Base-by-base conservation (phyloP, 2,797 vertebrate genomes). In the Acanthurus leucopareius region DNA sequence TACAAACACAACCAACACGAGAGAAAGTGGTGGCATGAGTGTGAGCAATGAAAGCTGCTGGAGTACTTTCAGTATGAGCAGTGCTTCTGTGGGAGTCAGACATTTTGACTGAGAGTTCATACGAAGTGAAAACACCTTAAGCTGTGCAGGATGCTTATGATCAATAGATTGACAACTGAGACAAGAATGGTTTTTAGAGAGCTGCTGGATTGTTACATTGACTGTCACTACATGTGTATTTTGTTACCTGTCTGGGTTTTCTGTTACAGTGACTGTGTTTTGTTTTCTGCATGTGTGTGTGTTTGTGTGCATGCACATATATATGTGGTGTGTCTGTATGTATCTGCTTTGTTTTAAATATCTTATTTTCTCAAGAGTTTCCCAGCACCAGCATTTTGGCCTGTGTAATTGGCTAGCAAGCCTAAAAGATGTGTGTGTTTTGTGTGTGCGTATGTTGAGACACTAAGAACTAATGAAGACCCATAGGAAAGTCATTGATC, bases 401-500 rank as follows among this genome's bases (percentile, higher is more conserved):
- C 66, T 75, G 64, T 82, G 66, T 91, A 88, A 90, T 91, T 91
- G 86, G 77, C 82, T 91, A 3, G 35, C 69, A 22, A 68, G 48
- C 47, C 20, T 17, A 28, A 80, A 67, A 57, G 59, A 45, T 73
- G 40, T 40, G 44, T 28, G 28, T 45, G 9, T 59, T 40, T 16
- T 52, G 25, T 52, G 40, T 51, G 45, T 28, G 44, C 40, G 64
- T 68, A 53, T 81, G 62, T 69, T n/a, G 70, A 60, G 71, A 59
- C 59, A 35, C 25, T 14, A 35, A 53, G 45, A 72, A 65, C 72
- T 91, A 79, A 79, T 87, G 80, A 89, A 79, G 77, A 80, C 78
- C 84, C 81, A 75, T 17, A 86, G 86, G 84, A 92, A 75, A 28
- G 68, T 76, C 79, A 87, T 76, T 78, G 88, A 84, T 88, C 75